Conservation (phyloP, 2,888 invertebrate genomes). For the Selenia dentaria region DNA sequence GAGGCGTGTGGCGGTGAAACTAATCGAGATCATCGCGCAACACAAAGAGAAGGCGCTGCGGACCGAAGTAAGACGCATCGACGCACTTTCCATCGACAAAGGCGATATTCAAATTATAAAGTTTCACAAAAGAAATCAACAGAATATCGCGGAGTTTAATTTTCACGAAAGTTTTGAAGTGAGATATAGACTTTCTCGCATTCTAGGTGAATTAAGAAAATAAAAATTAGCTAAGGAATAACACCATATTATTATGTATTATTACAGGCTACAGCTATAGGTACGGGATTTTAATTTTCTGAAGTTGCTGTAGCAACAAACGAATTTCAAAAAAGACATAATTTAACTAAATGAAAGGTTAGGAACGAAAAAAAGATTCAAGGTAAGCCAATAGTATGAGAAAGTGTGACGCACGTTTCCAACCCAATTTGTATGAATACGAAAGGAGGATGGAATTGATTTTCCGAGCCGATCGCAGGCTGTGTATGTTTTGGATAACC, state of each 20-base stretch:
- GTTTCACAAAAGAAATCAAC: constrained; percentile 46
- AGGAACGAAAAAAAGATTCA: background rate
- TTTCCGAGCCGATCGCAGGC: constrained; percentile 45
- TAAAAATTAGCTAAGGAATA: no score
- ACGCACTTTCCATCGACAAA: constrained; percentile 63
- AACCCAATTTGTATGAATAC: constrained; percentile 34
- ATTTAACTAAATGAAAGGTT: background rate
- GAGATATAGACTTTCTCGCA: constrained; percentile 1
- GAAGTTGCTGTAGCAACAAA: no score
- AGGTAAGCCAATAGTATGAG: background rate
- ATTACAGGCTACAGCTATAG: no score
- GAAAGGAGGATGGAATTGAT: constrained; percentile 39
- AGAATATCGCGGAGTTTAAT: constrained; percentile 35
- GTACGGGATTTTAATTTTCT: no score
- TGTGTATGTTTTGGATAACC: constrained; percentile 53
- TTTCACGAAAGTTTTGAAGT: constrained; percentile 20
- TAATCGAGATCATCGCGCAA: constrained; percentile 65
- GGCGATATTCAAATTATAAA: constrained; percentile 57
- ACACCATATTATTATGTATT: no score
- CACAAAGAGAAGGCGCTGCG: constrained; percentile 62
- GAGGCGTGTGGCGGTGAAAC: constrained; percentile 61
- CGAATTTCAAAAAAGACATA: no score
- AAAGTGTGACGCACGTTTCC: constrained; percentile 28
- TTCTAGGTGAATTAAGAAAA: no score
- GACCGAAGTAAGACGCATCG: constrained; percentile 55